Base-by-base conservation (phyloP, 2,113 vertebrate genomes). In the Marmota flaviventris region DNA sequence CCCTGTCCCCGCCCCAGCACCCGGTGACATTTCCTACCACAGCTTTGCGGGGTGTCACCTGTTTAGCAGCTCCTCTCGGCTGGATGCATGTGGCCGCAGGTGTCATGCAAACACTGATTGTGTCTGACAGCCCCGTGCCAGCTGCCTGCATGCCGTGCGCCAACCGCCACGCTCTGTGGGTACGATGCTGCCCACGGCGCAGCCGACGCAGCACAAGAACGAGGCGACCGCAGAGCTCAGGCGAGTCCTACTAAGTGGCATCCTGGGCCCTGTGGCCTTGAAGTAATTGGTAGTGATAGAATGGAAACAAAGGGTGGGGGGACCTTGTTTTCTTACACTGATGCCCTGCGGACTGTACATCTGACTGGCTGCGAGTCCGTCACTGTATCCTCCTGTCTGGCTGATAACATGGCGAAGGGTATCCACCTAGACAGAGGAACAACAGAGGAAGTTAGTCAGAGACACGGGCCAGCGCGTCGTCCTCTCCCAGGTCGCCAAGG, bases 331-430 rank as follows among this genome's bases (percentile, higher is more conserved):
- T 98, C 99, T 99, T 99, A 99, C 99, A 98, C 99, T 99, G 99
- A 99, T 99, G 99, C 99, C 99, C 99, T 99, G 99, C 98, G 99
- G 99, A 99, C 99, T 99, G 99, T 99, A 99, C 99, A 99, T 99
- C 99, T 99, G 99, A 99, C 99, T 99, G 99, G 99, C 99, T 98
- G 99, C 99, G 98, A 99, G 99, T 99, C 99, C 99, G 97, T 99
- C 99, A 99, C 99, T 99, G 99, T 99, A 99, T 99, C 99, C 99
- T 99, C 99, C 99, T 99, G 99, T 99, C 99, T 99, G 99, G 99
- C 99, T 99, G 99, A 99, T 99, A 99, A 99, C 99, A 99, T 99
- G 99, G 99, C 99, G 99, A 99, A 99, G 99, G 99, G 99, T 99
- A 99, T 99, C 99, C 99, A 99, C 99, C 99, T 99, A 99, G 98